phyloP scores from a whole-genome alignment of 2,113 vertebrate genomes.

The Taurulus bubalis region DNA sequence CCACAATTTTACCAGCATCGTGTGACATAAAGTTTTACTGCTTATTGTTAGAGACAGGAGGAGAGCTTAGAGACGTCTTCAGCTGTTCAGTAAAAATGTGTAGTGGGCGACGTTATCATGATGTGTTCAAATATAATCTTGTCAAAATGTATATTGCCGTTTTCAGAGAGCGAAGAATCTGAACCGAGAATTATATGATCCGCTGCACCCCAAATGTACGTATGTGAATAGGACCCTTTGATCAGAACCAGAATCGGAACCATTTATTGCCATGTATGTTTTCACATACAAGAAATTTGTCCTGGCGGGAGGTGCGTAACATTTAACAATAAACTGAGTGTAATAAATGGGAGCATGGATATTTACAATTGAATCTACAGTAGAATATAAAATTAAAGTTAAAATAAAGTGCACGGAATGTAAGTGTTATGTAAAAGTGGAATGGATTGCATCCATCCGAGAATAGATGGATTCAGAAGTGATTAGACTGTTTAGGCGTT shows the following conservation, averaged over 20 bases:
- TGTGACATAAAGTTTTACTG: neutral
- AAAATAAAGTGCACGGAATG: too few relatives aligned
- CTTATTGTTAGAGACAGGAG: neutral
- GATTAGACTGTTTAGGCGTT: neutral
- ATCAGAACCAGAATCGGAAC: too few relatives aligned
- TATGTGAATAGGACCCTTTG: neutral
- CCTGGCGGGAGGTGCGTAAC: too few relatives aligned
- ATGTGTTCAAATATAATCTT: neutral
- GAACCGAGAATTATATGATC: neutral
- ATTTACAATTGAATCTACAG: too few relatives aligned
- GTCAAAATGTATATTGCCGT: neutral
- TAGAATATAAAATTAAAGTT: too few relatives aligned
- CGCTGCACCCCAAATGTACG: neutral
- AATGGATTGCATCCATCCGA: neutral
- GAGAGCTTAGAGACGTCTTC: neutral
- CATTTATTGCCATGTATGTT: too few relatives aligned
- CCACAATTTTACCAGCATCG: neutral
- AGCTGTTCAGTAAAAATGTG: neutral
- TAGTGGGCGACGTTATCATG: neutral
- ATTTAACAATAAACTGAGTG: too few relatives aligned
- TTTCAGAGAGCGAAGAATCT: neutral
- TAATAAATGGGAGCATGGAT: too few relatives aligned
- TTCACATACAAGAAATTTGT: too few relatives aligned
- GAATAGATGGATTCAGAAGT: neutral
- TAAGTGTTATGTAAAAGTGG: too few relatives aligned